Evolutionary conservation across 2,888 invertebrate species (phyloP).

Genomic region (Lasioglossum morio): DNA sequence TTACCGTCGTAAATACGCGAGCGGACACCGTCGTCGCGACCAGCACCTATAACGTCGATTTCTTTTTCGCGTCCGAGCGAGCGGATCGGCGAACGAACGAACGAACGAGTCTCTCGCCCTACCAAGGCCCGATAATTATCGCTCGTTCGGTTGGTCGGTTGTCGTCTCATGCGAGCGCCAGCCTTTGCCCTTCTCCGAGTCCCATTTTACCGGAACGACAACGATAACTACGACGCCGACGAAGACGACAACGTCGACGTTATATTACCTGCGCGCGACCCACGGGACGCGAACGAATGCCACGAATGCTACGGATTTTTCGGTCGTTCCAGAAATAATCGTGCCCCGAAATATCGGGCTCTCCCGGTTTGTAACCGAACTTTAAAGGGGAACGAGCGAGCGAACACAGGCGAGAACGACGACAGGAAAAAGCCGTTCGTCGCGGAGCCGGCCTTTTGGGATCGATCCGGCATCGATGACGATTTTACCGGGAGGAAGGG

Average conservation of each 20-base stretch:
- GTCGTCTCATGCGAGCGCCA: slow-evolving; percentile 14
- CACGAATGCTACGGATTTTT: slow-evolving; percentile 47
- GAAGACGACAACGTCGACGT: slow-evolving; percentile 4
- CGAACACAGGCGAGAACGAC: background rate
- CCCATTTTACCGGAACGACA: slow-evolving; percentile 40
- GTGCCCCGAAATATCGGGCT: slow-evolving; percentile 51
- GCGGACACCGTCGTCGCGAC: slow-evolving; percentile 28
- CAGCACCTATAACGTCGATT: slow-evolving; percentile 47
- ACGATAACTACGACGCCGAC: background rate
- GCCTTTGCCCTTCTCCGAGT: slow-evolving; percentile 47
- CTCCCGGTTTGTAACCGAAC: slow-evolving; percentile 20
- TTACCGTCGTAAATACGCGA: slow-evolving; percentile 49
- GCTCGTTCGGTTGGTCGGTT: slow-evolving; percentile 16
- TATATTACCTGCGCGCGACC: slow-evolving; percentile 25
- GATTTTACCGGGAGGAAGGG: background rate
- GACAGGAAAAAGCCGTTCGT: slow-evolving; percentile 22
- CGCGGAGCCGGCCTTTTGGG: background rate
- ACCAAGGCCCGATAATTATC: slow-evolving; percentile 26
- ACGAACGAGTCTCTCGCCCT: background rate
- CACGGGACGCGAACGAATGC: slow-evolving; percentile 24
- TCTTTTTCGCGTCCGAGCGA: slow-evolving; percentile 45
- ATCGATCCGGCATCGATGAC: background rate
- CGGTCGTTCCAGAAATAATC: slow-evolving; percentile 56
- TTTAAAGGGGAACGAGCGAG: slow-evolving; percentile 42
- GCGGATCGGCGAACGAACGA: slow-evolving; percentile 27